A percentile compares a stretch with the other conserved stretches of the same genome.
Conservation (phyloP, 1,140 invertebrate species). For the Colletes gigas region DNA sequence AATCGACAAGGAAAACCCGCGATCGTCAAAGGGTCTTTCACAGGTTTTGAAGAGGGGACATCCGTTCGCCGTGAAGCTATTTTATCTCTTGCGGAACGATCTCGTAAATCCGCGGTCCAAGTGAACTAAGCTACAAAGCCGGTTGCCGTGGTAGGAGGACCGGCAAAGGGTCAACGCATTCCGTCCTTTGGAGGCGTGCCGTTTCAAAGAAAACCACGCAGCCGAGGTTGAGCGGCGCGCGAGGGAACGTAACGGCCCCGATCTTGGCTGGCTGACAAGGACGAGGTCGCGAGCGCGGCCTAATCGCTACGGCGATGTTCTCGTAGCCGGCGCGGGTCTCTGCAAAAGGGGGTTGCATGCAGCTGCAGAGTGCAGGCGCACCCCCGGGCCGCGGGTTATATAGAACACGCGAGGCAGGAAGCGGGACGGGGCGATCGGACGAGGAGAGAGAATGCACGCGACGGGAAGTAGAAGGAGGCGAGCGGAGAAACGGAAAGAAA, state of each 20-base stretch:
- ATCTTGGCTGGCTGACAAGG: slow-evolving; percentile 58
- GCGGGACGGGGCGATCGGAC: neutral
- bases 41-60: neutral
- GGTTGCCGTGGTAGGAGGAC: neutral
- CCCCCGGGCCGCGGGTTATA: slow-evolving; percentile 49
- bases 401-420: slow-evolving; percentile 26
- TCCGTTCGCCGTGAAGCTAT: neutral
- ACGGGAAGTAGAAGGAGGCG: neutral
- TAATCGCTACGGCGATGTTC: slow-evolving; percentile 47
- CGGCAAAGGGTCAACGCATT: slow-evolving; percentile 25
- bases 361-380: slow-evolving; percentile 53
- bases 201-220: slow-evolving; percentile 14
- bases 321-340: slow-evolving; percentile 30
- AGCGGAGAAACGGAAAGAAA: neutral
- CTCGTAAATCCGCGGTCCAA: neutral
- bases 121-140: neutral
- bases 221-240: neutral
- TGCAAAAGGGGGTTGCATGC: slow-evolving; percentile 20
- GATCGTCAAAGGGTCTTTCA: neutral
- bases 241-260: slow-evolving; percentile 49
- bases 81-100: neutral
- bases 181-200: neutral
- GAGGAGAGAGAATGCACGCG: neutral
- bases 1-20: neutral
- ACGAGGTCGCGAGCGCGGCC: slow-evolving; percentile 63